phyloP scores from a whole-genome alignment of 2,113 vertebrate species.

The Meleagris gallopavo region DNA sequence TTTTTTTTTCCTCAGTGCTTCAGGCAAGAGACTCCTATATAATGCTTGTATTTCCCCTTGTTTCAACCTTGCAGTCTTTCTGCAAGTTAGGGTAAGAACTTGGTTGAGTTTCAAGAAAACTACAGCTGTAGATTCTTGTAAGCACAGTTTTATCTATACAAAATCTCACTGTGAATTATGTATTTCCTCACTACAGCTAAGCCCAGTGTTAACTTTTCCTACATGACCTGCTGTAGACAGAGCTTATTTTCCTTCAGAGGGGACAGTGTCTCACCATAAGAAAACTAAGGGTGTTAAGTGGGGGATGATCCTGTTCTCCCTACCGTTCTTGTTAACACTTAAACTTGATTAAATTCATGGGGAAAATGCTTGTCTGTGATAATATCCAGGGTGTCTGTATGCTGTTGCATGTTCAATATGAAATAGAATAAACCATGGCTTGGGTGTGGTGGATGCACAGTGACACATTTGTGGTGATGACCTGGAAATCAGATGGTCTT shows the following conservation, averaged over 20 bases:
- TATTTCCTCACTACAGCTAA: not conserved
- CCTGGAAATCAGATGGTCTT: not conserved
- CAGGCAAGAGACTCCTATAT: not conserved
- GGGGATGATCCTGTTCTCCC: not conserved
- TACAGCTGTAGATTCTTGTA: not conserved
- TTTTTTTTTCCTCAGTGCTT: not conserved
- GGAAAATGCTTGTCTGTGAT: not conserved
- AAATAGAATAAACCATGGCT: accelerated
- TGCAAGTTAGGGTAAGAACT: not conserved
- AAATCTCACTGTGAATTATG: not conserved
- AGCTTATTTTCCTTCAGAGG: not conserved
- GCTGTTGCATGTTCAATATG: not conserved
- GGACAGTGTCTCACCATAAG: accelerated
- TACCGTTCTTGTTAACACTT: not conserved
- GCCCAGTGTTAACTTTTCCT: not conserved
- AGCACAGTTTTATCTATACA: not conserved
- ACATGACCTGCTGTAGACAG: not conserved
- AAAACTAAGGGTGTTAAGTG: not conserved
- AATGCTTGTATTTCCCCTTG: not conserved
- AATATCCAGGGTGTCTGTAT: not conserved
- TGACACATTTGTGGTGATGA: not conserved
- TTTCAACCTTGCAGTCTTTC: not conserved
- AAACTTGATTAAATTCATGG: not conserved
- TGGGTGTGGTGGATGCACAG: not conserved
- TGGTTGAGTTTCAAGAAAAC: not conserved